phyloP scores from a whole-genome alignment of 2,113 vertebrate species.

The Athene cunicularia region DNA sequence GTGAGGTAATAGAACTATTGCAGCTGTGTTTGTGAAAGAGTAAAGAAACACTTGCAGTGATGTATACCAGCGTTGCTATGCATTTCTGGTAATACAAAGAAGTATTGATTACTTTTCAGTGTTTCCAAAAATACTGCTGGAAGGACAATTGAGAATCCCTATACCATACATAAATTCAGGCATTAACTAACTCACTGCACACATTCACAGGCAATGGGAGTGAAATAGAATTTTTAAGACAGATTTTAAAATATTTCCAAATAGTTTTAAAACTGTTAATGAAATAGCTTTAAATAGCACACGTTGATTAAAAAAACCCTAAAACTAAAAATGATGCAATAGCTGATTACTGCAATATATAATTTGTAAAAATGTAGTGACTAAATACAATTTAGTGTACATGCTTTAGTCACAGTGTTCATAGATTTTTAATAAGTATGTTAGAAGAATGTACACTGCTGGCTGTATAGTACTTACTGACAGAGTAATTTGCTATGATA shows the following conservation, averaged over 20 bases:
- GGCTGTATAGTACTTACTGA: constrained; percentile 38
- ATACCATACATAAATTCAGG: background rate
- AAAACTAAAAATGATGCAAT: background rate
- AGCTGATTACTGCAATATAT: background rate
- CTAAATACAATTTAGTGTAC: background rate
- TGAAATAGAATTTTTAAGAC: background rate
- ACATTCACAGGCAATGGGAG: background rate
- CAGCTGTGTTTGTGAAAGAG: constrained; percentile 42
- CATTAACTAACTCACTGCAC: background rate
- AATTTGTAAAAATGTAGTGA: background rate
- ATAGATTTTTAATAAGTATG: constrained; percentile 31
- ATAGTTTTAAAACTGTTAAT: background rate
- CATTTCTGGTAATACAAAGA: constrained; percentile 46
- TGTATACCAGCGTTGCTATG: constrained; percentile 16
- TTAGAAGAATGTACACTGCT: constrained; percentile 23
- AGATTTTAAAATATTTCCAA: background rate
- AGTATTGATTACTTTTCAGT: constrained; percentile 65
- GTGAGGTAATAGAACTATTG: background rate
- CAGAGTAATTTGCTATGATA: constrained; percentile 61
- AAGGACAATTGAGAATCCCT: constrained; percentile 28
- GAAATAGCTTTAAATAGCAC: background rate
- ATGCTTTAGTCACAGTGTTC: background rate
- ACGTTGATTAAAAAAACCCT: background rate
- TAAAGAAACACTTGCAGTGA: constrained; percentile 17
- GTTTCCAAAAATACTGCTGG: constrained; percentile 47